Evolutionary conservation across 2,888 invertebrate genomes (phyloP), one percentile per base, ranked within the genome.

Genomic region (Eulithis prunata): DNA sequence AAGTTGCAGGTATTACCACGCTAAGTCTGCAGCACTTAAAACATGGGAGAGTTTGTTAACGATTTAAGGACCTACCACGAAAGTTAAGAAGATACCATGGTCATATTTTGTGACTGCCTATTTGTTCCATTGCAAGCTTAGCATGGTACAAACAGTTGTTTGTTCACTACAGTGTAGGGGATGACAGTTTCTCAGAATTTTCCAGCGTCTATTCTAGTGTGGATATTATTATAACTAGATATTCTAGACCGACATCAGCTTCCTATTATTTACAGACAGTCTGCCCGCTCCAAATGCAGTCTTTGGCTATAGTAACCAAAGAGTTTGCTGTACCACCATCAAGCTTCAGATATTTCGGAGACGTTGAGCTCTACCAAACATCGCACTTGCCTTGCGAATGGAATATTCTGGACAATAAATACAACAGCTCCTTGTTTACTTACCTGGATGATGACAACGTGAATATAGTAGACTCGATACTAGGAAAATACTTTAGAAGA

Each of bases 221-320:
- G 32, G 32, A 32, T 32, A 21, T n/a, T 21, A 21, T 21, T 21
- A 21, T 32, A 32, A 3, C 32, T 32, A 11, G 41, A 41, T 21
- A 49, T 49, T 2, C 21, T 21, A 3, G 11, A 54, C 3, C 10
- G 38, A 38, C 2, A n/a, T 45, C 12, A 62, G 12, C 21, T 28
- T n/a, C 6, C 12, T 2, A 13, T n/a, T 38, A 5, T 69, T 81
- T 85, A 60, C 85, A 95, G 94, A 84, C 84, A 54, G 81, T 87
- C 38, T 95, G 95, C 80, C 92, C 93, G 12, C 77, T 95, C 52
- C 90, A 93, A 75, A 95, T 94, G 94, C 93, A 95, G 81, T 89
- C 93, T 66, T 82, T 94, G 54, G 88, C 93, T 43, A 78, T 94
- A 53, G 78, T 94, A 52, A 90, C 90, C 72, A 86, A 90, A 73